Conservation (phyloP, 2,113 vertebrate genomes). For the Pteruthius melanotis region DNA sequence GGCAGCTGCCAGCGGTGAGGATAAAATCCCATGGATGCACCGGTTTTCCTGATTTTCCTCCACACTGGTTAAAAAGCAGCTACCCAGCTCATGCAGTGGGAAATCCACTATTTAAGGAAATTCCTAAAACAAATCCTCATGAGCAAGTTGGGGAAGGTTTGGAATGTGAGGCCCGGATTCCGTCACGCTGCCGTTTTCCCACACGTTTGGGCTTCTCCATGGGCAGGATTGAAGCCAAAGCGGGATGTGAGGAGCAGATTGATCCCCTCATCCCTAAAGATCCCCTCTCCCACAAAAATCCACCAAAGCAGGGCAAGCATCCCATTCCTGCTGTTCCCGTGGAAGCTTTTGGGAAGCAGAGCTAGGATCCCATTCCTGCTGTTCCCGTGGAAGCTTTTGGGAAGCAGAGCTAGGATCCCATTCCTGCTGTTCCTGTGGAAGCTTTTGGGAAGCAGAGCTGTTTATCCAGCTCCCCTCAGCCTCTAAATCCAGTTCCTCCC, state of each 20-base stretch:
- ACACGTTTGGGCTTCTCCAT: accelerated
- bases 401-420: background rate
- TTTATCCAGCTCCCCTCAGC: background rate
- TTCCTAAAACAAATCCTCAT: background rate
- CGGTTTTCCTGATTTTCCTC: background rate
- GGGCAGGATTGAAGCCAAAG: background rate
- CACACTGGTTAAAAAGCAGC: background rate
- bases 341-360: background rate
- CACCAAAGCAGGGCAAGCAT: background rate
- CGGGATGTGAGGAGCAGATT: background rate
- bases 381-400: no score
- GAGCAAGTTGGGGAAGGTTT: background rate
- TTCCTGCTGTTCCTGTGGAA: background rate
- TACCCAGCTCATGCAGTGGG: background rate
- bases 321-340: background rate
- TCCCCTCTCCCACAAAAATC: background rate
- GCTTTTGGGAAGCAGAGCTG: background rate
- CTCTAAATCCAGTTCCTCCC: background rate
- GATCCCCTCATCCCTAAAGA: background rate
- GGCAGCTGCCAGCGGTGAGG: background rate
- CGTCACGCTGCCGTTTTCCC: accelerated
- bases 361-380: background rate
- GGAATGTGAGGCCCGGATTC: background rate
- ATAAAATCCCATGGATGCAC: background rate
- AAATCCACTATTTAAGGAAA: background rate